A percentile compares a stretch with the other conserved stretches of the same genome.
These are phyloP conservation scores for Trissolcus basalis DNA, from an alignment of 1,140 invertebrate species.

Conservation along the genomic window DNA sequence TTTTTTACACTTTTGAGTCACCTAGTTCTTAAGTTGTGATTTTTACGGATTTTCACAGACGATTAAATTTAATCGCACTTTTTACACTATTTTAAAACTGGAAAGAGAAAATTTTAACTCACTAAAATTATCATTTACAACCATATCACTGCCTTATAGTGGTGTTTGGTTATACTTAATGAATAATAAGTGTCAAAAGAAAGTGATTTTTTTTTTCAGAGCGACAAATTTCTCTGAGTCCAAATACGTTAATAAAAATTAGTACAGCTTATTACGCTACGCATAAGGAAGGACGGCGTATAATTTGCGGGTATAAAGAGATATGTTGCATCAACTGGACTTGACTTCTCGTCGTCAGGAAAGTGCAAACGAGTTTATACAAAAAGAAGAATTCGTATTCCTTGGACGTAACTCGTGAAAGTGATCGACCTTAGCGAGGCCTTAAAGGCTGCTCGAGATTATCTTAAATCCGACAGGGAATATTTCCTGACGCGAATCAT, in stretches of 20 bases:
- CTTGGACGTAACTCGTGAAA: slow-evolving; percentile 56
- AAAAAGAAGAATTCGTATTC: slow-evolving; percentile 48
- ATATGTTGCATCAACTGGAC: slow-evolving; percentile 27
- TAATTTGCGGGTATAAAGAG: slow-evolving; percentile 29
- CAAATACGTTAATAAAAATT: slow-evolving; percentile 17
- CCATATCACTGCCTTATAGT: too few species aligned
- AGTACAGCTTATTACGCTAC: slow-evolving; percentile 17
- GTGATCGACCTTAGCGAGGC: slow-evolving; percentile 56
- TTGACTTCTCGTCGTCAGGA: slow-evolving; percentile 39
- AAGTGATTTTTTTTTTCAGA: neutral
- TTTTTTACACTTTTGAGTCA: too few species aligned
- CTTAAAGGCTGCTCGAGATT: slow-evolving; percentile 47
- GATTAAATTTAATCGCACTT: too few species aligned
- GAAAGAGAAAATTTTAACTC: too few species aligned
- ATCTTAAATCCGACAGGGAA: slow-evolving; percentile 44
- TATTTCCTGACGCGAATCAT: slow-evolving; percentile 50
- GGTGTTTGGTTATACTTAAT: too few species aligned
- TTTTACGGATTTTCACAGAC: too few species aligned
- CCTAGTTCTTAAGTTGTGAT: too few species aligned
- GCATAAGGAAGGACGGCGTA: slow-evolving; percentile 24
- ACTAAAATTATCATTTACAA: too few species aligned
- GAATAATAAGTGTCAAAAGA: too few species aligned
- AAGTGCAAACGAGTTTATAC: slow-evolving; percentile 52
- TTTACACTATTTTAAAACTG: too few species aligned
- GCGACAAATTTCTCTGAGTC: neutral